These are phyloP conservation scores for Dolichotis patagonum DNA, from an alignment of 2,113 vertebrate species.

Conservation along the genomic window DNA sequence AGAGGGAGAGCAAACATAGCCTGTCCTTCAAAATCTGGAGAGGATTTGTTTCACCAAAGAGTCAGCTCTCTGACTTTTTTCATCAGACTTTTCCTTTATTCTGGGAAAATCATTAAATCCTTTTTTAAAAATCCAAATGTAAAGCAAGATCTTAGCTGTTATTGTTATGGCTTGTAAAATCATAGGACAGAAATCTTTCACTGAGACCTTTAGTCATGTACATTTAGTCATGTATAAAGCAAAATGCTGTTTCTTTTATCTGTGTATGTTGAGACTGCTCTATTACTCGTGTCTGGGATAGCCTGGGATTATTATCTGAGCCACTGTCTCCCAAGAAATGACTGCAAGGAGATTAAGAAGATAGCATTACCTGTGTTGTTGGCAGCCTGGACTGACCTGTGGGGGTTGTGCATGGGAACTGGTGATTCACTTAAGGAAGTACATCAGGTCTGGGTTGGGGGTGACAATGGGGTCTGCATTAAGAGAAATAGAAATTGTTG, in stretches of 20 bases:
- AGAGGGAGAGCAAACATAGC: no score
- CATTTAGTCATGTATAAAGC: neutral
- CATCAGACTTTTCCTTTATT: slow-evolving; percentile 21
- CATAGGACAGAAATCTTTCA: neutral
- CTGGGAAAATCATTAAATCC: neutral
- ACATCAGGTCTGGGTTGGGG: neutral
- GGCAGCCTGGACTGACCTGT: neutral
- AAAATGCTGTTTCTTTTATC: neutral
- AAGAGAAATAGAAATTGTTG: neutral
- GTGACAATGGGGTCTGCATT: neutral
- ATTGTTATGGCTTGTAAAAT: neutral
- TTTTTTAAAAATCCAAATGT: neutral
- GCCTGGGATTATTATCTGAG: neutral
- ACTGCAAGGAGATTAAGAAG: neutral
- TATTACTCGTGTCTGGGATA: neutral
- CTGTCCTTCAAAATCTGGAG: slow-evolving; percentile 32
- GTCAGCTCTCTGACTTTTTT: slow-evolving; percentile 33
- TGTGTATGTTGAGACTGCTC: neutral
- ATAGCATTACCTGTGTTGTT: neutral
- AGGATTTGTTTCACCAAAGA: slow-evolving; percentile 33
- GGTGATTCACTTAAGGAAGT: neutral
- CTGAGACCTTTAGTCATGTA: neutral
- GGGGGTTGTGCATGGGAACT: neutral
- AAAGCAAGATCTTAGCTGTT: slow-evolving; percentile 21
- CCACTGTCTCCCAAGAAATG: neutral